Conservation (phyloP, 2,113 vertebrate genomes). For the Eublepharis macularius region DNA sequence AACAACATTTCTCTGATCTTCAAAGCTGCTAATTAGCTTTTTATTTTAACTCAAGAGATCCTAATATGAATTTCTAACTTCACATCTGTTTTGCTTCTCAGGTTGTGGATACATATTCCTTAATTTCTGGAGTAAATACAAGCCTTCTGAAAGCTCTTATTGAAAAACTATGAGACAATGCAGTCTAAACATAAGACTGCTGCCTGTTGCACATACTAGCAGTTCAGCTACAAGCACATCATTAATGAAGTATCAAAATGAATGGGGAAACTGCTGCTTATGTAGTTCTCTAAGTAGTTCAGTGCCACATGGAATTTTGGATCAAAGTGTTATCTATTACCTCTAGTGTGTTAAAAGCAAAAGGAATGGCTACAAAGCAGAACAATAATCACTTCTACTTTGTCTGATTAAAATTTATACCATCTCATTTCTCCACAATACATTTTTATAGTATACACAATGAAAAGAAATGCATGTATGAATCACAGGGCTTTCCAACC, state of each 20-base stretch:
- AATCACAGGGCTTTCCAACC: no score
- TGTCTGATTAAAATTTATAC: neutral
- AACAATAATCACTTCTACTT: no score
- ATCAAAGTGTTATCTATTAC: neutral
- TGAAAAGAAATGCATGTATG: no score
- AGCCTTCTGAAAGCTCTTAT: neutral
- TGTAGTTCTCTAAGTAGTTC: neutral
- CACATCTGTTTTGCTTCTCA: no score
- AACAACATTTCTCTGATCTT: no score
- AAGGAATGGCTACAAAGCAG: neutral
- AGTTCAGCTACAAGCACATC: neutral
- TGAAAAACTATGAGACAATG: neutral
- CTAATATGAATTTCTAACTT: no score
- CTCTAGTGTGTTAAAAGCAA: neutral
- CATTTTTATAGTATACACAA: neutral
- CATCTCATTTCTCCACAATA: neutral
- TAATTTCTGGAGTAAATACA: neutral
- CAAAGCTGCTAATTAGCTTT: no score
- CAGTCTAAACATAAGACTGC: neutral
- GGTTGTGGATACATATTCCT: neutral
- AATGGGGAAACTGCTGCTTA: neutral
- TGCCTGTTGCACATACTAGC: neutral
- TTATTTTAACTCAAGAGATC: no score
- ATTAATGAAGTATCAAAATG: rapidly evolving
- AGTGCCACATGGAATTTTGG: neutral